Evolutionary conservation across 1,140 invertebrate species (phyloP), one percentile per base, ranked within the genome.

Genomic region (Euglossa dilemma): DNA sequence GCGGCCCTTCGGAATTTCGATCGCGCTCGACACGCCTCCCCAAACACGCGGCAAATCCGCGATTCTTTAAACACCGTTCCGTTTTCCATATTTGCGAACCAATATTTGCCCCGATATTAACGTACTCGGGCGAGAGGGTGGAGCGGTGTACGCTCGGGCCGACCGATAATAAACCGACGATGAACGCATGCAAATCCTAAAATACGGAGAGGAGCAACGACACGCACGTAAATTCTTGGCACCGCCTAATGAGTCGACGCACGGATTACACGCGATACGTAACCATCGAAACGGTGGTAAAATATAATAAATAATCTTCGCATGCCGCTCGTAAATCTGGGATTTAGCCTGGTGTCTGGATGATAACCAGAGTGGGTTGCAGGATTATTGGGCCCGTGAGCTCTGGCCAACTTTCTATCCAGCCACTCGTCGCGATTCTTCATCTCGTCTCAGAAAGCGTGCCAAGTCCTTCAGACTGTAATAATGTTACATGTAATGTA

Each of bases 301-400:
- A 80, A 72, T 36, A 36, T 36, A 36, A 36, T 67, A 71, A 73
- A 84, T 57, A 71, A 80, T 45, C 54, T 47, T 50, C 25, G 25
- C 63, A 52, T n/a, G 25, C 0, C 0, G 20, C 6, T n/a, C 66
- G 36, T 83, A 78, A 83, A 83, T 83, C 64, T 52, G 7, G 28
- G 56, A 78, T 70, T 81, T 83, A 63, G 45, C 23, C 28, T 63
- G 74, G 23, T 18, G 64, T 54, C 28, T 78, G 80, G 80, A 83
- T 78, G 80, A 83, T 83, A 75, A 66, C 66, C 80, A 70, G 47
- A 56, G 56, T 28, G 25, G 28, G 20, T 59, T 63, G 78, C 56
- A 54, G 45, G 20, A 9, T 57, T 14, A 78, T 83, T 83, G 74
- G 80, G 50, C 36, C 25, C n/a, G 36, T 20, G 36, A 25, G 6